phyloP scores from a whole-genome alignment of 1,140 invertebrate species.

The Anagrus nilaparvatae region DNA sequence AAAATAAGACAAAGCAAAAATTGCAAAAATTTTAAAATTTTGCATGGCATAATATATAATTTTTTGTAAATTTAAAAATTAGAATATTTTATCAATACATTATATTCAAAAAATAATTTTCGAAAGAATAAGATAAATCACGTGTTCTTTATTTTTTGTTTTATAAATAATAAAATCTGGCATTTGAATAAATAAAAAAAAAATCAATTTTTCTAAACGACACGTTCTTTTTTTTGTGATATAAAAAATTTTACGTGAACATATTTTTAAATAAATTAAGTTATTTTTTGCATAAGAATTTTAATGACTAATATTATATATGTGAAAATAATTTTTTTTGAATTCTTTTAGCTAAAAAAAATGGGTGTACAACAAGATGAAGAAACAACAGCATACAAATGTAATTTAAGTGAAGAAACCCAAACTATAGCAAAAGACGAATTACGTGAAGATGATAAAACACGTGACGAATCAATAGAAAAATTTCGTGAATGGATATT shows the following conservation, averaged over 20 bases:
- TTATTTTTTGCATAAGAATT: not conserved
- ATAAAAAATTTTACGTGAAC: not conserved
- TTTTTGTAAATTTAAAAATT: no score
- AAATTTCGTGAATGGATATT: conserved; percentile 67
- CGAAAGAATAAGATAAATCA: no score
- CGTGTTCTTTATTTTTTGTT: no score
- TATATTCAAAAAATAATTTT: no score
- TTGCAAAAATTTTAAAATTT: no score
- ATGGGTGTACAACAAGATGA: conserved; percentile 23
- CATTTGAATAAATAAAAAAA: no score
- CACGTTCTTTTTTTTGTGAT: not conserved
- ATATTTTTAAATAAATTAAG: not conserved
- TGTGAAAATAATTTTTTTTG: not conserved
- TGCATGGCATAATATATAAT: no score
- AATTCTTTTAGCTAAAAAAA: conserved; percentile 15
- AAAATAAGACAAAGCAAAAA: no score
- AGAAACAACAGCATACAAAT: conserved; percentile 22
- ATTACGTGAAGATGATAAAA: conserved; percentile 59
- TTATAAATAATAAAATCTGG: no score
- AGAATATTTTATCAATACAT: no score
- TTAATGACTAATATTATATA: not conserved
- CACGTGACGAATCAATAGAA: conserved; percentile 54
- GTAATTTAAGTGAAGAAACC: conserved; percentile 36
- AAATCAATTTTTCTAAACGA: not conserved
- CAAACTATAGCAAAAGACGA: conserved; percentile 54